These are phyloP conservation scores for Bombus haemorrhoidalis DNA, from an alignment of 1,140 invertebrate species.

Conservation along the genomic window DNA sequence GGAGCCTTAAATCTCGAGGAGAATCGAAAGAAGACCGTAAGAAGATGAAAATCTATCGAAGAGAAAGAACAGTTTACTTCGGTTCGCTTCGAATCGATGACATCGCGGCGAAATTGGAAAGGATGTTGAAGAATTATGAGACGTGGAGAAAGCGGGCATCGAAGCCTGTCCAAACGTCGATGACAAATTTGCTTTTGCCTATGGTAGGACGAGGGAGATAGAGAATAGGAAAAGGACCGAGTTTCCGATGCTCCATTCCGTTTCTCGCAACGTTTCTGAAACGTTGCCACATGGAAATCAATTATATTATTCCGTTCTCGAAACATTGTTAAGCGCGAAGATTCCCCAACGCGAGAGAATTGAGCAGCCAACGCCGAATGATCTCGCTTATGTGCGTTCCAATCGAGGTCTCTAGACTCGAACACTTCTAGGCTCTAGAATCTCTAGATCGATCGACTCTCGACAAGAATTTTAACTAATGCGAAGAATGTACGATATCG, in stretches of 20 bases:
- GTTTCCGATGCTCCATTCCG: conserved; percentile 45
- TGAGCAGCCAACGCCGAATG: not conserved
- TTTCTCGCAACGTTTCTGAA: conserved; percentile 58
- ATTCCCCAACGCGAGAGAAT: conserved; percentile 9
- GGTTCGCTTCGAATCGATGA: conserved; percentile 37
- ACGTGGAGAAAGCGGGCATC: conserved; percentile 43
- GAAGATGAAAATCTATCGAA: not conserved
- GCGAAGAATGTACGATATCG: too few species aligned
- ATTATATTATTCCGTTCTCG: conserved; percentile 64
- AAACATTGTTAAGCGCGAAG: conserved; percentile 55
- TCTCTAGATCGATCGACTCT: too few species aligned
- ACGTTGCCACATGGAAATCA: conserved; percentile 69
- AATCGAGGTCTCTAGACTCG: not conserved
- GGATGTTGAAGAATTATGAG: conserved; percentile 62
- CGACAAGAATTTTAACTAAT: too few species aligned
- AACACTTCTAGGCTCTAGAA: too few species aligned
- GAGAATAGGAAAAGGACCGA: conserved; percentile 34
- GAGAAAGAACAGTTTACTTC: not conserved
- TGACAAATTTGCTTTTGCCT: conserved; percentile 69
- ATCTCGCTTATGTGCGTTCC: not conserved
- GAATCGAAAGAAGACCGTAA: not conserved
- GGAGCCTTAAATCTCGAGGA: not conserved
- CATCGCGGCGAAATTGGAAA: conserved; percentile 50
- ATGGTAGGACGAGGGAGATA: not conserved
- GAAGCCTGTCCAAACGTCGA: conserved; percentile 51